Evolutionary conservation across 2,888 invertebrate species (phyloP).

Genomic region (Anoncus sp.): DNA sequence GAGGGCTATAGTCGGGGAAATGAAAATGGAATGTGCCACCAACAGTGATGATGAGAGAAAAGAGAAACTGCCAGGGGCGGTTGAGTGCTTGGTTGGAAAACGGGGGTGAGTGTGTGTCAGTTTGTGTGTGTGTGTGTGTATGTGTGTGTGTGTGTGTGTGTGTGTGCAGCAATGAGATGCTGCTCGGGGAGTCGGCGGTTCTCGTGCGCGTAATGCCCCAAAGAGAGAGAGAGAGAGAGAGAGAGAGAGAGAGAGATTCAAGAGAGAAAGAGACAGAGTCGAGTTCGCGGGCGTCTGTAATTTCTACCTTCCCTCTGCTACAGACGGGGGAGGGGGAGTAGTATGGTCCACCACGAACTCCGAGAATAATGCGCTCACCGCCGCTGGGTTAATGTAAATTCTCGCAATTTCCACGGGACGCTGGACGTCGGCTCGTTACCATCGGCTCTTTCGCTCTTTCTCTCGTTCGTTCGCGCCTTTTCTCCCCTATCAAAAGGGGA

Average conservation of each 20-base stretch:
- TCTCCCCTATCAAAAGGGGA: conserved; percentile 41
- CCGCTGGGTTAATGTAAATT: conserved; percentile 67
- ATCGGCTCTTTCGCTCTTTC: conserved; percentile 28
- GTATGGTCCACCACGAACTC: conserved; percentile 54
- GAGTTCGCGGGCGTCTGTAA: conserved; percentile 51
- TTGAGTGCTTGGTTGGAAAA: conserved; percentile 16
- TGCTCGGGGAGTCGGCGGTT: not conserved
- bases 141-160: conserved; percentile 10
- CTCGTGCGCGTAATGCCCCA: not conserved
- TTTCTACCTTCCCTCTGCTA: conserved; percentile 49
- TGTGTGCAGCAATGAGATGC: conserved; percentile 18
- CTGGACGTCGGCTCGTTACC: conserved; percentile 61
- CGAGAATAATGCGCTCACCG: conserved; percentile 61
- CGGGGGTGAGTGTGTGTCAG: no score
- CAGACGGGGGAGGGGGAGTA: conserved; percentile 13
- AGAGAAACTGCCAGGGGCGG: conserved; percentile 10
- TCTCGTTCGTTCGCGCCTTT: conserved; percentile 11
- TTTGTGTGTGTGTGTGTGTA: conserved; percentile 6
- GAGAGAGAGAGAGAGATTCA: conserved; percentile 8
- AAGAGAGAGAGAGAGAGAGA: conserved; percentile 15
- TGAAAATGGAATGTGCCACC: conserved; percentile 20
- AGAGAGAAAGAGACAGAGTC: conserved; percentile 30
- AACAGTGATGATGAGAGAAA: conserved; percentile 27
- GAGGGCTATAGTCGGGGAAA: not conserved
- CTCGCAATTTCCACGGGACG: conserved; percentile 64